A percentile compares a stretch with the other conserved stretches of the same genome.
Evolutionary conservation across 2,113 vertebrate genomes (phyloP).

Genomic region (Ptilorrhoa leucosticta): DNA sequence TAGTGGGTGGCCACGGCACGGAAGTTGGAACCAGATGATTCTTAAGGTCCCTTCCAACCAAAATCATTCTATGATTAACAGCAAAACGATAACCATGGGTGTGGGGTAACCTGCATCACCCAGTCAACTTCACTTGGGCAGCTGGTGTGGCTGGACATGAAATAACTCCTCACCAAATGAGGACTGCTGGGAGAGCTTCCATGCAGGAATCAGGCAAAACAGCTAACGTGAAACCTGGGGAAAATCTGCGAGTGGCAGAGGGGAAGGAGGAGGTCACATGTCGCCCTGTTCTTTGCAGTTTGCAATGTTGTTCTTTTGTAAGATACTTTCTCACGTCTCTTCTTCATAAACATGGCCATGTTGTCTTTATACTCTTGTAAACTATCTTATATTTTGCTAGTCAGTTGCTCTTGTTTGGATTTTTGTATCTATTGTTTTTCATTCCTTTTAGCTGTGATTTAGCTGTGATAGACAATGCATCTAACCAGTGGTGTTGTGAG

Average conservation of each 20-base stretch:
- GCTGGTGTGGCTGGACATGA: fast-evolving
- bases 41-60: background rate
- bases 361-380: no score
- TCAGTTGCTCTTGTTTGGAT: no score
- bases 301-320: no score
- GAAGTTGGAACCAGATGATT: background rate
- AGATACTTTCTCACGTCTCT: no score
- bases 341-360: no score
- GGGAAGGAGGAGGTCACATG: background rate
- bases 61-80: background rate
- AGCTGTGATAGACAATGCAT: no score
- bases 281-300: no score
- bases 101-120: background rate
- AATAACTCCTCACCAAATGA: background rate
- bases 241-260: background rate
- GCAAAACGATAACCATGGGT: background rate
- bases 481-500: no score
- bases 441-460: no score
- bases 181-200: background rate
- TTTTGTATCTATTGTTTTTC: no score
- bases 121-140: fast-evolving
- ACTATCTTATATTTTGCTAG: no score
- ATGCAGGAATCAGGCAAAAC: fast-evolving
- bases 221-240: background rate
- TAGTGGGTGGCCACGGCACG: background rate